Evolutionary conservation across 1,140 invertebrate genomes (phyloP).

Genomic region (Tachypleus tridentatus): DNA sequence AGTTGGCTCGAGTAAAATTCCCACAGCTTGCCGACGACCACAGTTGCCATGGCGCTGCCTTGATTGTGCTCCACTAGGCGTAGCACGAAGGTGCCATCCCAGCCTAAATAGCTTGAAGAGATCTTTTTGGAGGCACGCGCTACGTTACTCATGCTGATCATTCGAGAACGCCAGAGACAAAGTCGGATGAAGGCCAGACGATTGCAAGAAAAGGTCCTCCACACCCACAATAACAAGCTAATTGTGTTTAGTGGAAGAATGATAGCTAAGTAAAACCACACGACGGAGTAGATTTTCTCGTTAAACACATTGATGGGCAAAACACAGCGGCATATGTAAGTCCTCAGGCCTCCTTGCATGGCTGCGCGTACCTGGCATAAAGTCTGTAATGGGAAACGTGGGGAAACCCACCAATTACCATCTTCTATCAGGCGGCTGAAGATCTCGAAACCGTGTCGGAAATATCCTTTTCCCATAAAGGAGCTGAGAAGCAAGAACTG

Average conservation of each 20-base stretch:
- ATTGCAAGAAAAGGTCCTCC: conserved; percentile 32
- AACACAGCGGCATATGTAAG: conserved; percentile 40
- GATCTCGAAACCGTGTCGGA: conserved; percentile 32
- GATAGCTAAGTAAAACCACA: conserved; percentile 36
- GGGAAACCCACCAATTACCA: conserved; percentile 35
- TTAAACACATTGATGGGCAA: conserved; percentile 45
- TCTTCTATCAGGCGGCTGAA: conserved; percentile 25
- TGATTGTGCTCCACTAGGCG: conserved; percentile 36
- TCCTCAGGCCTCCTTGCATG: conserved; percentile 32
- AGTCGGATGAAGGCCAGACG: conserved; percentile 32
- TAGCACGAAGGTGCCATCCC: conserved; percentile 36
- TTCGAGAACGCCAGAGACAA: conserved; percentile 31
- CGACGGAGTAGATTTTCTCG: conserved; percentile 41
- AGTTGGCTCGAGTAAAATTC: conserved; percentile 30
- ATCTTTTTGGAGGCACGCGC: conserved; percentile 31
- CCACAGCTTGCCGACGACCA: conserved; percentile 28
- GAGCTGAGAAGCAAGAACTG: conserved; percentile 37
- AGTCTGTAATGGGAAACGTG: conserved; percentile 34
- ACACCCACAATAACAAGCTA: conserved; percentile 33
- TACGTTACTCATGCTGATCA: conserved; percentile 30
- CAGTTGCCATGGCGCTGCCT: conserved; percentile 32
- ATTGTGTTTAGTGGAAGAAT: conserved; percentile 33
- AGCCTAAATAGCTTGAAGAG: conserved; percentile 32
- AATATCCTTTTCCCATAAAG: conserved; percentile 33
- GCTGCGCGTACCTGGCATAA: conserved; percentile 33